Evolutionary conservation across 2,113 vertebrate genomes (phyloP).

Genomic region (Procavia capensis): DNA sequence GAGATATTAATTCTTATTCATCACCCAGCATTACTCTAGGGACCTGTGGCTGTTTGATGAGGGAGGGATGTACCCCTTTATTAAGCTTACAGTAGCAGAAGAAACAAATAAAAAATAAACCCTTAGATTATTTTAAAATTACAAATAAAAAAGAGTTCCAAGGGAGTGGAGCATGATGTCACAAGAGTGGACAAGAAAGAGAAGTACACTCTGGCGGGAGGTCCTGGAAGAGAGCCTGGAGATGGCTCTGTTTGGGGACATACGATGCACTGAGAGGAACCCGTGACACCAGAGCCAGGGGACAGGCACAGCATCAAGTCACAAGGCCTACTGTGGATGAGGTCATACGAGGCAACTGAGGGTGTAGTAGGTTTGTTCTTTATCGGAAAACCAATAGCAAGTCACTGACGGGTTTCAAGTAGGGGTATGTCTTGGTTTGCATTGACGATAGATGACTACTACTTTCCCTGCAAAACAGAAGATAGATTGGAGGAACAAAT

Average conservation of each 20-base stretch:
- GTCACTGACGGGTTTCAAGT: neutral
- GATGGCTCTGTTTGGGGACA: rapidly evolving
- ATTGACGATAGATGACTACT: rapidly evolving
- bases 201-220: rapidly evolving
- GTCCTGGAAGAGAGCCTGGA: rapidly evolving
- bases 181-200: rapidly evolving
- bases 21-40: neutral
- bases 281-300: rapidly evolving
- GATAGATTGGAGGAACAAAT: too few relatives aligned
- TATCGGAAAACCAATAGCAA: too few relatives aligned
- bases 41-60: too few relatives aligned
- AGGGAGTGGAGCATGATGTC: rapidly evolving
- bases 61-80: rapidly evolving
- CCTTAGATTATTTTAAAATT: too few relatives aligned
- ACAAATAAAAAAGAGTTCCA: neutral
- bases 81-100: rapidly evolving
- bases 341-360: rapidly evolving
- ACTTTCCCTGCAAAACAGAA: neutral
- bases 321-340: too few relatives aligned
- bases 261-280: rapidly evolving
- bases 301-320: too few relatives aligned
- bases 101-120: too few relatives aligned
- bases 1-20: neutral
- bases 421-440: rapidly evolving
- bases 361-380: rapidly evolving